Base-by-base conservation (phyloP, 2,113 vertebrate genomes). In the Shinisaurus crocodilurus region DNA sequence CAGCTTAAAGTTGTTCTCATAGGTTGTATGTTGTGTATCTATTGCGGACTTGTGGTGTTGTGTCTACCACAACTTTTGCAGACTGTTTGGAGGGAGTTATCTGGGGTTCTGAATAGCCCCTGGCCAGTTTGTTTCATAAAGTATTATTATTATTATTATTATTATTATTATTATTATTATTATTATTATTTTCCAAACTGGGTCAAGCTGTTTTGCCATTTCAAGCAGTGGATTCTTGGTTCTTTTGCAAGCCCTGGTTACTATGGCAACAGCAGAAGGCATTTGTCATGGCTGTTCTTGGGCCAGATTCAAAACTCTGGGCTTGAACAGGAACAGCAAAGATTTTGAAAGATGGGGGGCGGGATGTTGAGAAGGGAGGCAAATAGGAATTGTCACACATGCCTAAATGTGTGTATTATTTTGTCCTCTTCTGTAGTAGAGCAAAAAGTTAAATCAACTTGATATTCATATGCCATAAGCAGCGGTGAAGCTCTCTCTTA, bases 191-290 rank as follows among this genome's bases (percentile, higher is more conserved):
- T 94, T 91, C 92, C 94, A 92, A 97, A 98, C 95, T 97, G 97
- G 97, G 97, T 97, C 97, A 97, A 81, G 95, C 95, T 94, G 83
- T 96, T 97, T 97, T 95, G 97, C 96, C 96, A 97, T 96, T 96
- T 97, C 90, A 93, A 95, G 93, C 97, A 23, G n/a, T 91, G 16
- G 95, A 95, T 96, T 96, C 94, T 94, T 86, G 90, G 94, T 96
- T 97, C 93, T 95, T 82, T 94, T 94, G 97, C 94, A 90, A 93
- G 94, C 95, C 91, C 65, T 1, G 85, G 96, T 97, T 92, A 34
- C 97, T 92, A 95, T 96, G 96, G 97, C 89, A 96, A 97, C 97
- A 90, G 95, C 95, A 96, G 96, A 91, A 92, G 96, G 97, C 95
- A 95, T 97, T 97, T 88, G 97, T 96, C 95, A 96, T 97, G 96